Evolutionary conservation across 1,140 invertebrate species (phyloP).

Genomic region (Cotesia glomerata): DNA sequence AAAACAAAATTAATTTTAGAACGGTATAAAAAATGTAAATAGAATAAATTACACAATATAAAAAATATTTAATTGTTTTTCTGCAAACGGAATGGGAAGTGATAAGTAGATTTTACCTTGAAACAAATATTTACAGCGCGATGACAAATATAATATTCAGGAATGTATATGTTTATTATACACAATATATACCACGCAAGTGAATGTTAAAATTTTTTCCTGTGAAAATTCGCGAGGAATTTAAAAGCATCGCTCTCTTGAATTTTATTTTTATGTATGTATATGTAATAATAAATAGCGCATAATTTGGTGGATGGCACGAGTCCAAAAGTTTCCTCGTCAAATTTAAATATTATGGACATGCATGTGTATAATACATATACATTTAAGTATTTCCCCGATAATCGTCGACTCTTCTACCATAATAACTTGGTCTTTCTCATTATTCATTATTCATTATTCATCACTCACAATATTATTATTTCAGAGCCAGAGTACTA

Average conservation of each 20-base stretch:
- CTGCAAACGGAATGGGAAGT: too few species aligned
- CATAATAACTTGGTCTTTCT: neutral
- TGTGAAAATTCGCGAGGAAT: constrained; percentile 13
- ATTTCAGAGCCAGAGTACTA: too few species aligned
- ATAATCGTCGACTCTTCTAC: constrained; percentile 1
- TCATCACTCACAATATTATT: too few species aligned
- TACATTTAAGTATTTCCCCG: constrained; percentile 3
- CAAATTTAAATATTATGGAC: neutral
- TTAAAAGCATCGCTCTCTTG: constrained; percentile 5
- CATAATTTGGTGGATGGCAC: neutral
- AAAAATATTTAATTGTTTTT: too few species aligned
- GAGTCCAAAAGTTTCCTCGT: neutral
- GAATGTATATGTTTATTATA: neutral
- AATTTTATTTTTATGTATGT: neutral
- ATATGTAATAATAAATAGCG: neutral
- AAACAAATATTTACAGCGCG: neutral
- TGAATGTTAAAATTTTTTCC: neutral
- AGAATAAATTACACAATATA: too few species aligned
- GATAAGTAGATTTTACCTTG: too few species aligned
- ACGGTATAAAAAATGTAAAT: too few species aligned
- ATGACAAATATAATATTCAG: neutral
- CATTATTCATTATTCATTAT: too few species aligned
- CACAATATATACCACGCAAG: neutral
- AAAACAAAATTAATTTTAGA: too few species aligned
- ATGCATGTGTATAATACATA: neutral